These are phyloP conservation scores for Halcyon smyrnensis DNA, from an alignment of 2,797 vertebrate genomes.

Conservation along the genomic window DNA sequence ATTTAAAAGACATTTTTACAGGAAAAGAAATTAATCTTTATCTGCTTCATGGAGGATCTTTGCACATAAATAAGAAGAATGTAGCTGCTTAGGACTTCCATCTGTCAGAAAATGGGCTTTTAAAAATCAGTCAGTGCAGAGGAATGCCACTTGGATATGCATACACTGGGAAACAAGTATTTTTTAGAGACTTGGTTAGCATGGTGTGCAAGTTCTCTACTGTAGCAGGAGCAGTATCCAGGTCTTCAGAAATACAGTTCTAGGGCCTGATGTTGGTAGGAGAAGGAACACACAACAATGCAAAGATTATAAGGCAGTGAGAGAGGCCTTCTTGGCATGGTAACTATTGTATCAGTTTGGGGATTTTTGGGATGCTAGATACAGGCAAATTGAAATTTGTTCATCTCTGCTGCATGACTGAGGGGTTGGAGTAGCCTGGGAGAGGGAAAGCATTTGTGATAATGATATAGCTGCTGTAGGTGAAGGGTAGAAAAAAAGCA, in stretches of 20 bases:
- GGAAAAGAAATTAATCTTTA: not conserved
- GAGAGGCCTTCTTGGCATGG: not conserved
- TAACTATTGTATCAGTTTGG: not conserved
- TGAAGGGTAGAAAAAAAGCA: not conserved
- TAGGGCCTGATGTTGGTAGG: not conserved
- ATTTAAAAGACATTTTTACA: not conserved
- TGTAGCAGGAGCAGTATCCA: not conserved
- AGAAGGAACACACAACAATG: not conserved
- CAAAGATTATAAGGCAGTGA: not conserved
- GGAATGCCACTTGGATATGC: not conserved
- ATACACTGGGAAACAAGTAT: not conserved
- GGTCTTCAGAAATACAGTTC: not conserved
- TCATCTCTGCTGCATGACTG: not conserved
- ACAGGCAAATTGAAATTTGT: not conserved
- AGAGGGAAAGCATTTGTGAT: not conserved
- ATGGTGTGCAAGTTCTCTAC: not conserved
- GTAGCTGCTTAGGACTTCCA: not conserved
- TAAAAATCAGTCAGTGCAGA: not conserved
- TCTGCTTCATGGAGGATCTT: not conserved
- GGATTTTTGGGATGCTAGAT: not conserved
- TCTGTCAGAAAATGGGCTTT: not conserved
- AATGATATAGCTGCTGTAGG: rapidly evolving
- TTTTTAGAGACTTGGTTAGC: not conserved
- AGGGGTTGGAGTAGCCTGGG: not conserved
- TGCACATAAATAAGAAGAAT: not conserved